These are phyloP conservation scores for Netelia fuscicornis DNA, from an alignment of 2,888 invertebrate species.

Conservation along the genomic window DNA sequence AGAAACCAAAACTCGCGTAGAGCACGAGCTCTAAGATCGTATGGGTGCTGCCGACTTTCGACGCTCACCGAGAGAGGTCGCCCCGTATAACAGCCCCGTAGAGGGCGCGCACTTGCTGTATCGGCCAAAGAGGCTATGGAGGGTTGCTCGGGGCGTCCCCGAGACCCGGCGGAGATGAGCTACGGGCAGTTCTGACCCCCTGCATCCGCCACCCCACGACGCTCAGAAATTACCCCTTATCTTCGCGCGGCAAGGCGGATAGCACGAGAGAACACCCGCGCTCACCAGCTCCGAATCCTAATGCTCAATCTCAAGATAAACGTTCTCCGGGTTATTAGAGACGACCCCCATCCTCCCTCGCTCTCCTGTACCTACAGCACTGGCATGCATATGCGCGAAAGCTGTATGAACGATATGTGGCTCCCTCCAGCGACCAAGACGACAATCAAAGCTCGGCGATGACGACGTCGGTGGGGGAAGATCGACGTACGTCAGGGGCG, in stretches of 20 bases:
- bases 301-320: conserved; percentile 83
- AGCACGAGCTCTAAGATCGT: conserved; percentile 77
- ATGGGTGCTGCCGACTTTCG: conserved; percentile 77
- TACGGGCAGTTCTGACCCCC: conserved; percentile 82
- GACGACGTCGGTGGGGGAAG: background rate
- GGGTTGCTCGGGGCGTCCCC: conserved; percentile 53
- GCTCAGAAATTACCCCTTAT: conserved; percentile 83
- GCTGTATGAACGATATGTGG: background rate
- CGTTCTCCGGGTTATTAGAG: conserved; percentile 77
- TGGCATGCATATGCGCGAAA: conserved; percentile 44
- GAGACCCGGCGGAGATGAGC: conserved; percentile 78
- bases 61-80: conserved; percentile 65
- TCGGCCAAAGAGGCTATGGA: conserved; percentile 55
- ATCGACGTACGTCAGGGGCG: background rate
- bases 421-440: background rate
- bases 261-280: conserved; percentile 25
- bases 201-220: conserved; percentile 68
- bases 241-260: conserved; percentile 79
- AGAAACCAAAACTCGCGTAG: conserved; percentile 47
- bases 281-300: conserved; percentile 80
- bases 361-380: conserved; percentile 29
- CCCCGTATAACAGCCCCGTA: conserved; percentile 55
- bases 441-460: background rate
- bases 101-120: conserved; percentile 65
- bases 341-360: conserved; percentile 56